phyloP scores from a whole-genome alignment of 2,888 invertebrate genomes.

The Catocala sponsa region DNA sequence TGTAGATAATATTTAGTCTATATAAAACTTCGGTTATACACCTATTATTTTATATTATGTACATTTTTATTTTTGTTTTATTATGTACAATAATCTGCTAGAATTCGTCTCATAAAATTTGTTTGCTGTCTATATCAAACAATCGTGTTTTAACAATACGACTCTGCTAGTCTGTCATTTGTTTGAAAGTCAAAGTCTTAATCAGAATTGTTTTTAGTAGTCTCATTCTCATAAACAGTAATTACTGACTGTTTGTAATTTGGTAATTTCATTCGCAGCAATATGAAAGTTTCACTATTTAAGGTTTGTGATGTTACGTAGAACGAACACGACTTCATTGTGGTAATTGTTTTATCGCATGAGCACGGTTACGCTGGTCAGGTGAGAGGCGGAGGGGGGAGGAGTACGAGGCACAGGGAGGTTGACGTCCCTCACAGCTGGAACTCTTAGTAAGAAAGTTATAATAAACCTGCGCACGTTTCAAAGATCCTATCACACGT shows the following conservation, averaged over 20 bases:
- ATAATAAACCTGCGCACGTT: constrained; percentile 78
- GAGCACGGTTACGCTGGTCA: constrained; percentile 74
- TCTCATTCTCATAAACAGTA: not conserved
- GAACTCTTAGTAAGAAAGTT: constrained; percentile 75
- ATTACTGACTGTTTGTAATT: constrained; percentile 16
- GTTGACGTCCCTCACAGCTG: constrained; percentile 68
- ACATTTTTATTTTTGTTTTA: too few relatives aligned
- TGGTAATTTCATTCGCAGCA: constrained; percentile 25
- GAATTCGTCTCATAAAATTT: too few relatives aligned
- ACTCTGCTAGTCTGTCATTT: not conserved
- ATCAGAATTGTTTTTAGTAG: constrained; percentile 7
- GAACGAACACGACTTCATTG: constrained; percentile 72
- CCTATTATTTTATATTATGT: not conserved
- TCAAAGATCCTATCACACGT: constrained; percentile 79
- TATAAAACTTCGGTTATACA: not conserved
- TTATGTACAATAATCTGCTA: too few relatives aligned
- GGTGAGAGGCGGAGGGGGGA: constrained; percentile 52
- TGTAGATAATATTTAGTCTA: constrained; percentile 5
- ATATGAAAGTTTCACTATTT: constrained; percentile 58
- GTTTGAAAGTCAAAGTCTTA: constrained; percentile 1
- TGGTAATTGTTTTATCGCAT: constrained; percentile 88
- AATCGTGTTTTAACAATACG: too few relatives aligned
- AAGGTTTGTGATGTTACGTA: constrained; percentile 67
- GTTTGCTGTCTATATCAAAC: too few relatives aligned
- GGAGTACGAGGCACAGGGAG: constrained; percentile 29